Base-by-base conservation (phyloP, 1,140 invertebrate genomes). In the Diploscapter pachys region DNA sequence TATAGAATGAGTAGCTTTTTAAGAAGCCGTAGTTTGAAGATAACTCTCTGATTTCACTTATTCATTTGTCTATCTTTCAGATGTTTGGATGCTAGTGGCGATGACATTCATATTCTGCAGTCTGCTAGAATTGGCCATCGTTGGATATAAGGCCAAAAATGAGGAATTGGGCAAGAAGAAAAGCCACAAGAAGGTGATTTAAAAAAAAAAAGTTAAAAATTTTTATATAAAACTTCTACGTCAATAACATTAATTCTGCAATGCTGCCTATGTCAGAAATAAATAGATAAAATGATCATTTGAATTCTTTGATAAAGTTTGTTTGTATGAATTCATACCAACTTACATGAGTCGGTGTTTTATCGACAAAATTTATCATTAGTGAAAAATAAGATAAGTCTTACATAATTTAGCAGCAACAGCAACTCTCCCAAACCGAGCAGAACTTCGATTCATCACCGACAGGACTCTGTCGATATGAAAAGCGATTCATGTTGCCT, bases 41-140 rank as follows among this genome's bases (percentile, higher is more conserved):
- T 4, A 71, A 1, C 31, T 31, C 0, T 1, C 31, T 1, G 31
- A 31, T 31, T 31, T 31, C 31, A 31, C 31, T 31, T 31, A 31
- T 31, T 31, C 31, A 31, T 31, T 4, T 9, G 1, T 31, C 31
- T 31, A 54, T 6, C 11, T 66, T 80, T 70, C 63, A 81, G 82
- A 83, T 71, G 82, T 83, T n/a, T 83, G 82, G 81, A 83, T 83
- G 82, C 81, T 83, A 3, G 77, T 78, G n/a, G 73, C 79, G 9
- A 84, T 83, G 82, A 80, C 79, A 50, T 83, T 83, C 72, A 83
- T 83, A 54, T 83, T 83, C 62, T 75, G 64, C 4, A 78, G 72
- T 71, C 71, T 83, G 5, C 65, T 83, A 8, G 82, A 83, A 63
- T 66, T 83, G 53, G 82, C 82, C 4, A 79, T 83, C 51, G 75